Base-by-base conservation (phyloP, 2,797 vertebrate species). In the Lacerta agilis region DNA sequence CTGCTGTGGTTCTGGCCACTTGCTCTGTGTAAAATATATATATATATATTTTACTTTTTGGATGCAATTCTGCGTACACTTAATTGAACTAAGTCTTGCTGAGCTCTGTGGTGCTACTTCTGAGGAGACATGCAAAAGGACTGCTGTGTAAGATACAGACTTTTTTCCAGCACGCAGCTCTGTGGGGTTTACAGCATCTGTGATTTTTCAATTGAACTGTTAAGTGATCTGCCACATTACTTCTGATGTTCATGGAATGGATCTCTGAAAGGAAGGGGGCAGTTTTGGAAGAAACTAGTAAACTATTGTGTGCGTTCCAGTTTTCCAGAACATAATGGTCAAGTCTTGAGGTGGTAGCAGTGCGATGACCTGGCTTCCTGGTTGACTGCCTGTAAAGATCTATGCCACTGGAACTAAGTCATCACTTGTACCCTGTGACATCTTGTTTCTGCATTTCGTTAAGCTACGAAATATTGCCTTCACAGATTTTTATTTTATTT, bases 391-490 rank as follows among this genome's bases (percentile, higher is more conserved):
- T 38, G 7, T 49, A 71, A 73, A 75, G 23, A 38, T 18, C 27
- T 43, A 64, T n/a, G 29, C 27, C 38, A 64, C 3, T 64, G 8
- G 38, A 27, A 61, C 27, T 9, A 72, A 83, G 27, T 11, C 49
- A 81, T 58, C 25, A n/a, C 9, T 86, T 79, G 76, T 5, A 79
- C 38, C 7, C 18, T 75, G 58, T 64, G 71, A 25, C 29, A 75
- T 38, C 76, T 45, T 3, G 86, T 86, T 77, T 79, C 36, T 82
- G 88, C 85, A 11, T 91, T 91, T 45, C 45, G 69, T 90, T 91
- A 88, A 94, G 86, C 77, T 91, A 88, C 82, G 87, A 91, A 73
- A 94, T 92, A 43, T 38, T 38, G 38, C 78, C 76, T 82, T 73
- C 49, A 88, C 83, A 85, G 13, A 43, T 43, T 43, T 43, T n/a